These are phyloP conservation scores for Hypselothyrea guttata DNA, from an alignment of 2,888 invertebrate genomes.

Conservation along the genomic window DNA sequence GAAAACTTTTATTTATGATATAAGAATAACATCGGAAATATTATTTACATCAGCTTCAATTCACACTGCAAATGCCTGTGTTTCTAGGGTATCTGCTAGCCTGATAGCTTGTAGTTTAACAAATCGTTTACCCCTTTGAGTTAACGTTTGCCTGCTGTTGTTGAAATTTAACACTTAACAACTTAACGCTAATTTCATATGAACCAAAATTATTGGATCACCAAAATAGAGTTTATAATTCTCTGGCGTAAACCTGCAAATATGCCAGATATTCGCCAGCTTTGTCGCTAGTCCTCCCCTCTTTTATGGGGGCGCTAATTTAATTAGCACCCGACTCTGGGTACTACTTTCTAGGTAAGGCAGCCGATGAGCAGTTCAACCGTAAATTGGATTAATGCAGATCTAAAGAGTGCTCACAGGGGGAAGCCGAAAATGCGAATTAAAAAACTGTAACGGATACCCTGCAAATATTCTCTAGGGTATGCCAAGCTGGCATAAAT, in stretches of 20 bases:
- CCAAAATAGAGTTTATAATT: conserved; percentile 3
- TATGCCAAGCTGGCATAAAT: no score
- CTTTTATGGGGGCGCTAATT: conserved; percentile 48
- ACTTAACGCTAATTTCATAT: conserved; percentile 21
- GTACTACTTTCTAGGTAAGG: conserved; percentile 3
- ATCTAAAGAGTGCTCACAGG: conserved; percentile 24
- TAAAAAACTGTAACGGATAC: conserved; percentile 7
- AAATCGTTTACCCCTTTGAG: neutral
- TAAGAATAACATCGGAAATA: no score
- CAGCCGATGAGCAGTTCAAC: conserved; percentile 20
- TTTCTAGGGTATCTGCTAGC: no score
- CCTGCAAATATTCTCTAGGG: conserved; percentile 4
- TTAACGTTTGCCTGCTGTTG: conserved; percentile 2
- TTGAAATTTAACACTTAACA: conserved; percentile 24
- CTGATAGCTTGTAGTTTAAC: no score
- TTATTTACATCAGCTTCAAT: no score
- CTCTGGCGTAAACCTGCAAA: neutral
- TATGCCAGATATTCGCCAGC: conserved; percentile 22
- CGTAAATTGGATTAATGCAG: conserved; percentile 69
- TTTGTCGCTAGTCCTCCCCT: neutral
- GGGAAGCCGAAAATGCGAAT: conserved; percentile 19
- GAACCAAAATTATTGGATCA: conserved; percentile 4
- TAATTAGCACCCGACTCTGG: conserved; percentile 51
- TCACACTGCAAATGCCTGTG: no score
- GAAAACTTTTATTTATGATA: no score